Evolutionary conservation across 2,888 invertebrate species (phyloP).

Genomic region (Philonicus albiceps): DNA sequence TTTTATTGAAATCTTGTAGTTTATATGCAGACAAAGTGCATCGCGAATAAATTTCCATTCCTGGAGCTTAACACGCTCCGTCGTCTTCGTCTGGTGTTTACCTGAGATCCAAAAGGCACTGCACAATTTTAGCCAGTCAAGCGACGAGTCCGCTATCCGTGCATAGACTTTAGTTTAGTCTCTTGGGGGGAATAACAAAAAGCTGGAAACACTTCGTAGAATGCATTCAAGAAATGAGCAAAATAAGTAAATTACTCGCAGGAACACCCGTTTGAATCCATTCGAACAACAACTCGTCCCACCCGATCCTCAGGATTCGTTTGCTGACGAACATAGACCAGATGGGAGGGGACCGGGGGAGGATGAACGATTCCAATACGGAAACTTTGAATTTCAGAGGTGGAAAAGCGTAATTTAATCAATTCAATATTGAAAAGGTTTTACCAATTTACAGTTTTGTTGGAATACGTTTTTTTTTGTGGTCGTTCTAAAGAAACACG

Average conservation of each 20-base stretch:
- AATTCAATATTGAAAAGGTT: neutral
- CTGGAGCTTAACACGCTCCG: slow-evolving; percentile 9
- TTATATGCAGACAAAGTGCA: slow-evolving; percentile 49
- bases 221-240: neutral
- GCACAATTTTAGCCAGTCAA: slow-evolving; percentile 1
- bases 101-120: neutral
- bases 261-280: neutral
- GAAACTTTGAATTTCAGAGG: neutral
- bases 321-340: neutral
- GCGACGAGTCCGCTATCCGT: slow-evolving; percentile 8
- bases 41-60: slow-evolving; percentile 45
- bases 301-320: neutral
- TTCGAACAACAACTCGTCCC: neutral
- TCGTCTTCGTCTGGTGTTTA: neutral
- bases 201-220: neutral
- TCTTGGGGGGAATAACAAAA: slow-evolving; percentile 5
- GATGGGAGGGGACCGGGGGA: neutral
- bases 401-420: slow-evolving; percentile 11
- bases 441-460: neutral
- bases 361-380: neutral
- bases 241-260: slow-evolving; percentile 17
- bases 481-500: neutral
- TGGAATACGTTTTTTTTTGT: neutral
- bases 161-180: slow-evolving; percentile 21
- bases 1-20: slow-evolving; percentile 49